phyloP scores from a whole-genome alignment of 2,888 invertebrate genomes.

The Drosophila pseudotakahashii region DNA sequence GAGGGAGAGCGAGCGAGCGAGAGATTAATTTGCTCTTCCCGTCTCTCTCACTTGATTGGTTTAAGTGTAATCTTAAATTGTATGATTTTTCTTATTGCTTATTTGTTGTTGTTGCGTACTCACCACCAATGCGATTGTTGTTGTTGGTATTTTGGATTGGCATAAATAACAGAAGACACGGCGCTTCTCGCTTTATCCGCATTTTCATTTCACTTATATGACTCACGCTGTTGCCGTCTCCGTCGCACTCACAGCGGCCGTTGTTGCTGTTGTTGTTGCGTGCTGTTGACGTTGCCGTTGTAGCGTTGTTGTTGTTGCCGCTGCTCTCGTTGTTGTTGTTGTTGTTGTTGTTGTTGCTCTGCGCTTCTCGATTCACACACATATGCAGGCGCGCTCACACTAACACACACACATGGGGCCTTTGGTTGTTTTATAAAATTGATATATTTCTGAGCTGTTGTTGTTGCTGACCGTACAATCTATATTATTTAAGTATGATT shows the following conservation, averaged over 20 bases:
- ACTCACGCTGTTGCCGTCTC: conserved; percentile 83
- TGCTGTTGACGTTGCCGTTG: conserved; percentile 69
- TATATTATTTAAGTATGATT: conserved; percentile 53
- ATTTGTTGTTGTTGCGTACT: conserved; percentile 41
- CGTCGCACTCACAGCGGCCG: conserved; percentile 77
- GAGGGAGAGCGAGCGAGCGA: conserved; percentile 25
- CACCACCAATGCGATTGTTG: conserved; percentile 70
- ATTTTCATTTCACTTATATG: conserved; percentile 86
- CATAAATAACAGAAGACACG: conserved; percentile 87
- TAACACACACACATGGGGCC: conserved; percentile 29
- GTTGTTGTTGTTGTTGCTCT: conserved; percentile 21
- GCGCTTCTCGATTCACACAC: conserved; percentile 63
- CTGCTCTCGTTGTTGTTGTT: conserved; percentile 12
- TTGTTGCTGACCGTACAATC: conserved; percentile 39
- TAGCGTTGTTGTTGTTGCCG: conserved; percentile 54
- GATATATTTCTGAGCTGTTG: conserved; percentile 17
- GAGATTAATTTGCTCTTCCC: conserved; percentile 10
- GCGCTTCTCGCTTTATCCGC: conserved; percentile 88
- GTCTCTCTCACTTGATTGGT: conserved; percentile 23
- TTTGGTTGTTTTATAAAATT: conserved; percentile 56
- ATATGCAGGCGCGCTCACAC: conserved; percentile 48
- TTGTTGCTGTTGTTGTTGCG: conserved; percentile 68
- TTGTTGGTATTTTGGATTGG: conserved; percentile 83
- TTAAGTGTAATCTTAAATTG: conserved; percentile 53
- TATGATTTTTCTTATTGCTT: conserved; percentile 24